Evolutionary conservation across 2,888 invertebrate species (phyloP).

Genomic region (Tanytarsus gracilentus): DNA sequence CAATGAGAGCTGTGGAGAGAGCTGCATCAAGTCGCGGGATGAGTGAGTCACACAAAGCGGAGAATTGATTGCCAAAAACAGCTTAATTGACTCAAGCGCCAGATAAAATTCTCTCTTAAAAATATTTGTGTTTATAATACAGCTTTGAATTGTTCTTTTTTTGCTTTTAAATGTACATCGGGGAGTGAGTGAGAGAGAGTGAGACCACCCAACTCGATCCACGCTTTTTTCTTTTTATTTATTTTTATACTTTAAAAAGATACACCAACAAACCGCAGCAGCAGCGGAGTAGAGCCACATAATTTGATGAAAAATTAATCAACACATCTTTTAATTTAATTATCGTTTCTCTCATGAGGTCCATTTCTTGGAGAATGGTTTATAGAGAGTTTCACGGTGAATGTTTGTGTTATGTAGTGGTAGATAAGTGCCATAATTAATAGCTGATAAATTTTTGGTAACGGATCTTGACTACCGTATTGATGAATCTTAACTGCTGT

Average conservation of each 20-base stretch:
- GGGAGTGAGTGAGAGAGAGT: not conserved
- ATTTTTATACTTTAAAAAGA: constrained; percentile 24
- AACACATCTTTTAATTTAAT: constrained; percentile 28
- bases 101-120: constrained; percentile 17
- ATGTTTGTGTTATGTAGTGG: not conserved
- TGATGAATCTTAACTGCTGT: not conserved
- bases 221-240: constrained; percentile 27
- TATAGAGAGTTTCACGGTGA: too few species aligned
- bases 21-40: not conserved
- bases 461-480: constrained; percentile 1
- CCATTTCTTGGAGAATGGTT: not conserved
- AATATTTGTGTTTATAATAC: constrained; percentile 27
- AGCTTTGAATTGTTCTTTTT: constrained; percentile 23
- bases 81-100: constrained; percentile 27
- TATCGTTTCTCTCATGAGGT: constrained; percentile 2
- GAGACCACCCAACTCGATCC: constrained; percentile 25
- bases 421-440: constrained; percentile 18
- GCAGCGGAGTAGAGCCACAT: constrained; percentile 4
- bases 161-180: constrained; percentile 21
- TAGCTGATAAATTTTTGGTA: constrained; percentile 7
- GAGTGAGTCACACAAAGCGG: not conserved
- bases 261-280: not conserved
- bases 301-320: constrained; percentile 28
- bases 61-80: constrained; percentile 27
- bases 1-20: not conserved